Base-by-base conservation (phyloP, 2,888 invertebrate species). In the Petrolisthes cinctipes region DNA sequence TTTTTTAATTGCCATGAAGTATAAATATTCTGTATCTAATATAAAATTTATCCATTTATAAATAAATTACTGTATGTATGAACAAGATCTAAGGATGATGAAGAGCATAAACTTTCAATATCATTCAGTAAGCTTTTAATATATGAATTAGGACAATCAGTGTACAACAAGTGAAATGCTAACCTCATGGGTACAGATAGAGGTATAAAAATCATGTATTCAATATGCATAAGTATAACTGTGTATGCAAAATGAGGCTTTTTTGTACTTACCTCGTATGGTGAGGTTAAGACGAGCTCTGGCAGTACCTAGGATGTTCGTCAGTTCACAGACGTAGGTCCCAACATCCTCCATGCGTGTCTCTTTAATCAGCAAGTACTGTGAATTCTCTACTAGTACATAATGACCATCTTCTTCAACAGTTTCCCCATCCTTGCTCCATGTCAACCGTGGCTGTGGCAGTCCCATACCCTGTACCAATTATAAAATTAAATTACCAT, bases 291-390 rank as follows among this genome's bases (percentile, higher is more conserved):
- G 75, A 20, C 76, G 81, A 51, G 85, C 86, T 51, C 90, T 78
- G 23, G 81, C 79, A 37, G 89, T 89, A 37, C 90, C 90, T 56
- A 89, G 86, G 51, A 86, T 88, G 94, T 98, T 98, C 76, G 96
- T 96, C 93, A 98, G 96, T 93, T 96, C 96, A 94, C 98, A 99
- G 92, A 97, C 96, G 93, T 98, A 98, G 89, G 94, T 94, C 0
- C 98, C 98, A 57, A 96, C 96, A 94, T 98, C 98, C 91, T 94
- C 94, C 4, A 95, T 93, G 90, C 95, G 94, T 0, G 96, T 95
- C 92, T 97, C 96, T 75, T 97, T 95, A 91, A 98, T 97, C 80
- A 98, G 95, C 84, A 98, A 93, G 86, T 98, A 93, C 92, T 98
- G 97, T 93, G 97, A 96, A 92, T 97, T 96, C 66, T 96, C 96